Evolutionary conservation across 2,888 invertebrate species (phyloP).

Genomic region (Cantharis nigra): DNA sequence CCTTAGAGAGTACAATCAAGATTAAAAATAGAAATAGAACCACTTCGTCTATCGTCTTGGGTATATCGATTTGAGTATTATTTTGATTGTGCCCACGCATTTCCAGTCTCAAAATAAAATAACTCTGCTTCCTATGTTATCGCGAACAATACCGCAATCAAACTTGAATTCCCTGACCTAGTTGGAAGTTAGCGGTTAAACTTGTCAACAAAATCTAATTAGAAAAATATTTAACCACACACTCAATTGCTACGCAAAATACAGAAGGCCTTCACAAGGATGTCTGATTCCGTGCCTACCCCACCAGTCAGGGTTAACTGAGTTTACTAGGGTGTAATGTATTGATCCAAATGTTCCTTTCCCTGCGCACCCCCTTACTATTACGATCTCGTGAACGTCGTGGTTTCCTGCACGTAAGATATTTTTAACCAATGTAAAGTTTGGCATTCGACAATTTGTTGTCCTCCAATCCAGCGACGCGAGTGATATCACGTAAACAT

Average conservation of each 20-base stretch:
- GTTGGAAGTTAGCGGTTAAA: background rate
- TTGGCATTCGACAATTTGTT: background rate
- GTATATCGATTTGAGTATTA: background rate
- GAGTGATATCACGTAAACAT: background rate
- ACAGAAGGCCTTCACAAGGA: slow-evolving; percentile 16
- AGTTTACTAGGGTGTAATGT: slow-evolving; percentile 13
- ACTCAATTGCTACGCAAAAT: background rate
- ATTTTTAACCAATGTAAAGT: background rate
- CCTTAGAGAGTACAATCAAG: background rate
- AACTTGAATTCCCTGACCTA: background rate
- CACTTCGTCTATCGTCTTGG: background rate
- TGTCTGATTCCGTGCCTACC: slow-evolving; percentile 21
- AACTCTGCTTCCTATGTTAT: background rate
- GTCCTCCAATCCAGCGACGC: background rate
- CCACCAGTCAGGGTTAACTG: slow-evolving; percentile 19
- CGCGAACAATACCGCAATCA: background rate
- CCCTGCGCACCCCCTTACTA: slow-evolving; percentile 1
- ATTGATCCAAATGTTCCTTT: slow-evolving; percentile 6
- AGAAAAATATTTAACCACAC: background rate
- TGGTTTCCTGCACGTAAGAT: background rate
- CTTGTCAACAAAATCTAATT: background rate
- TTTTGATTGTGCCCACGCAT: background rate
- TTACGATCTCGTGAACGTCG: background rate
- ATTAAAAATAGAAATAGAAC: background rate
- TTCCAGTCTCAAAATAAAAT: background rate